Conservation (phyloP, 2,797 vertebrate species). For the Sardinella longiceps region DNA sequence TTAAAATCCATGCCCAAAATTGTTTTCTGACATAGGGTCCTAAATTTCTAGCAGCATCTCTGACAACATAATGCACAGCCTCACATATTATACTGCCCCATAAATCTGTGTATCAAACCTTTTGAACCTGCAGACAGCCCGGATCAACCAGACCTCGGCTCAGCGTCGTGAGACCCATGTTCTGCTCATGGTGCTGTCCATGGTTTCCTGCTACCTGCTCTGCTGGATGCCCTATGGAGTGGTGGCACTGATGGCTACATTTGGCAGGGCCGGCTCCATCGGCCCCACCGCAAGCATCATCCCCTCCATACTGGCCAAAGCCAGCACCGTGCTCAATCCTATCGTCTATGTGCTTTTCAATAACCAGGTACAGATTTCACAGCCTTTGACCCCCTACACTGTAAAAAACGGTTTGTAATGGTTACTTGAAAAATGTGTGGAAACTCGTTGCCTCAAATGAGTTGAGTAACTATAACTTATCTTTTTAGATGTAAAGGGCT, state of each 20-base stretch:
- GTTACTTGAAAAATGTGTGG: no score
- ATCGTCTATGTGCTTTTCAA: conserved; percentile 65
- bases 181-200: conserved; percentile 63
- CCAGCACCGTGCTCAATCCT: conserved; percentile 65
- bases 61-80: no score
- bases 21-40: no score
- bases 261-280: conserved; percentile 57
- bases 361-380: conserved; percentile 58
- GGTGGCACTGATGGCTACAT: conserved; percentile 60
- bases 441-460: no score
- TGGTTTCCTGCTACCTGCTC: conserved; percentile 66
- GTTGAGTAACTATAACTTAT: no score
- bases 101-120: background rate
- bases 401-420: no score
- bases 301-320: conserved; percentile 65
- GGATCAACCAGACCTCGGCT: conserved; percentile 39
- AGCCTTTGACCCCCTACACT: no score
- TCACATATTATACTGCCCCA: no score
- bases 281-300: conserved; percentile 58
- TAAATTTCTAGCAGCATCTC: no score
- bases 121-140: conserved; percentile 42
- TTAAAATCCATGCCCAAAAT: no score
- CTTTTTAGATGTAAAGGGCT: no score
- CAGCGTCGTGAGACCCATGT: conserved; percentile 47
- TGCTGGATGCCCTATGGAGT: conserved; percentile 66